These are phyloP conservation scores for Meda fulgida DNA, from an alignment of 2,797 vertebrate species.

Conservation along the genomic window DNA sequence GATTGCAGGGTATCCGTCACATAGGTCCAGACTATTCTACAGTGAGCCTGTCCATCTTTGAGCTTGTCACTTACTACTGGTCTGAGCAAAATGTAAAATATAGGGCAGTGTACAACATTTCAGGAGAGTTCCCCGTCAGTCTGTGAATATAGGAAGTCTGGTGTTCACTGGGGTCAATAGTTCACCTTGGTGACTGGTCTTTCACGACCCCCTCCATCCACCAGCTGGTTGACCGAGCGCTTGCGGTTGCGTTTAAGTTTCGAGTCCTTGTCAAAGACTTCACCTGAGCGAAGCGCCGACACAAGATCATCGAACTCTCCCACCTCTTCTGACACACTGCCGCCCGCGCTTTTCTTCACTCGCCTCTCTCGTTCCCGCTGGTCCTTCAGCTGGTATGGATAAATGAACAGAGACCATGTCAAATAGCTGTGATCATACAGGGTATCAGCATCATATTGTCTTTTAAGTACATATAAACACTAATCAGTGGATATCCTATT, in stretches of 20 bases:
- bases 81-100: conserved; percentile 46
- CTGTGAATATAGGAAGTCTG: conserved; percentile 18
- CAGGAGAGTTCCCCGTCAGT: conserved; percentile 38
- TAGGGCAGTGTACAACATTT: conserved; percentile 49
- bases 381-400: conserved; percentile 87
- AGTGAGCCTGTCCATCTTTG: conserved; percentile 52
- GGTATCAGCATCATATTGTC: neutral
- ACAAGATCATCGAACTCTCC: conserved; percentile 97
- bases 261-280: conserved; percentile 98
- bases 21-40: conserved; percentile 64
- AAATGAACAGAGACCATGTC: conserved; percentile 53
- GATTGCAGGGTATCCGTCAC: conserved; percentile 17
- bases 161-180: conserved; percentile 77
- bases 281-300: conserved; percentile 91
- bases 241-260: conserved; percentile 97
- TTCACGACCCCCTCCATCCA: conserved; percentile 87
- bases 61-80: conserved; percentile 53
- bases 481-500: neutral
- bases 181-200: conserved; percentile 89
- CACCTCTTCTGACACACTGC: conserved; percentile 85
- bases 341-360: conserved; percentile 80
- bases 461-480: neutral
- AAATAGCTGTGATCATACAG: neutral
- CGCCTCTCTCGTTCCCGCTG: conserved; percentile 91
- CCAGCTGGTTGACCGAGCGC: conserved; percentile 87